Evolutionary conservation across 2,113 vertebrate species (phyloP).

Genomic region (Calypte anna): DNA sequence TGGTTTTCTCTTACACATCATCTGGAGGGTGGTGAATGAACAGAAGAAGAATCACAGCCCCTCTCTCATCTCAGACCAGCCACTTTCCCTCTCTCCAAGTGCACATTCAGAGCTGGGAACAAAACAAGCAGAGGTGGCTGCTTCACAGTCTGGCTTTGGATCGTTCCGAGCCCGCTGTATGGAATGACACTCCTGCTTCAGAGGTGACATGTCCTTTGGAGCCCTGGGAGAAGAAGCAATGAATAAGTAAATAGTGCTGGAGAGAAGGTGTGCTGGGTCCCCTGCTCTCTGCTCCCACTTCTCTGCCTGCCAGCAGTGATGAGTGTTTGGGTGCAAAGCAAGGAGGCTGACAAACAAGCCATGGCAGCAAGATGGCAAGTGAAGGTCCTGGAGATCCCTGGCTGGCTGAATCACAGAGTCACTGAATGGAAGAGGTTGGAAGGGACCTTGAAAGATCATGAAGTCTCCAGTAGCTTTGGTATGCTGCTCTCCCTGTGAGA

Average conservation of each 20-base stretch:
- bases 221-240: not conserved
- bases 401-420: not conserved
- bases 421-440: too few species aligned
- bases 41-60: not conserved
- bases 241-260: accelerated
- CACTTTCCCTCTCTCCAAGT: not conserved
- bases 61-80: not conserved
- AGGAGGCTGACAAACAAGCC: not conserved
- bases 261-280: not conserved
- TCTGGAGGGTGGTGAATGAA: not conserved
- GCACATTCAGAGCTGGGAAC: not conserved
- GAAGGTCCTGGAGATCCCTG: not conserved
- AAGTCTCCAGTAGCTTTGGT: not conserved
- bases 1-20: not conserved
- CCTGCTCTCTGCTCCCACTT: not conserved
- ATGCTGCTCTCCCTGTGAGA: not conserved
- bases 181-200: not conserved
- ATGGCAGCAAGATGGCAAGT: not conserved
- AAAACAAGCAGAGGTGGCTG: not conserved
- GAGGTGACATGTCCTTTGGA: not conserved
- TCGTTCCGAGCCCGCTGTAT: not conserved
- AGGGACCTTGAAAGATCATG: too few species aligned
- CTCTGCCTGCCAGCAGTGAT: not conserved
- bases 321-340: accelerated
- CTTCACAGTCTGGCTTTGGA: not conserved